Evolutionary conservation across 2,888 invertebrate genomes (phyloP), one percentile per base, ranked within the genome.

Genomic region (Ichneumoninae sp.): DNA sequence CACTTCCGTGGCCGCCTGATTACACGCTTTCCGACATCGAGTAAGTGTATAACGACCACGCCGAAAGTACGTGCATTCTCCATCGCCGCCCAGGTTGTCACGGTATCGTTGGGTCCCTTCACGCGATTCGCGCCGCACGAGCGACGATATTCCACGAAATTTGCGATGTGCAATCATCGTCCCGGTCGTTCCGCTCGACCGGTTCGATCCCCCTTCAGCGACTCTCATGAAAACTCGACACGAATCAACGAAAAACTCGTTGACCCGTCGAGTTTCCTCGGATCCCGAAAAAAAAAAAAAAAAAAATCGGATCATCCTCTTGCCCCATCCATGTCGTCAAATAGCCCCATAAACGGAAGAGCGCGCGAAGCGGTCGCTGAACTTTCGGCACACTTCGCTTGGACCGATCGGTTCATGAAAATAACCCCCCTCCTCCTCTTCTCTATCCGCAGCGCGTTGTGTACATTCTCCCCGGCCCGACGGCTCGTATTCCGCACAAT

Each of bases 301-400:
- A 4, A n/a, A n/a, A 52, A 52, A 16, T 52, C n/a, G n/a, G 78
- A 68, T 83, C 79, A 75, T 30, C 30, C 50, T 6, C 19, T 52
- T n/a, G 83, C 54, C 33, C n/a, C 52, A 68, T 54, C 10, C n/a
- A 47, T 44, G 63, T 66, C 10, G 66, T 47, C 22, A 74, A 22
- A 52, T 40, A 60, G 47, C 65, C 47, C 73, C 63, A 65, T 78
- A 60, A 52, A 26, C 30, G 7, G 10, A 66, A 50, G 44, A 30
- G 52, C 19, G 50, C 47, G 47, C 7, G 47, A 71, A 69, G 44
- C 68, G 81, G 81, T 83, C 84, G 57, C 30, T 87, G 86, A 87
- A 87, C 87, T 86, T 85, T 88, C 75, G 83, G 76, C 86, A 84
- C 78, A 85, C 84, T 83, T 86, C 60, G 70, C 36, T 22, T 69